phyloP scores from a whole-genome alignment of 2,888 invertebrate genomes.

The Hypolimnas misippus region DNA sequence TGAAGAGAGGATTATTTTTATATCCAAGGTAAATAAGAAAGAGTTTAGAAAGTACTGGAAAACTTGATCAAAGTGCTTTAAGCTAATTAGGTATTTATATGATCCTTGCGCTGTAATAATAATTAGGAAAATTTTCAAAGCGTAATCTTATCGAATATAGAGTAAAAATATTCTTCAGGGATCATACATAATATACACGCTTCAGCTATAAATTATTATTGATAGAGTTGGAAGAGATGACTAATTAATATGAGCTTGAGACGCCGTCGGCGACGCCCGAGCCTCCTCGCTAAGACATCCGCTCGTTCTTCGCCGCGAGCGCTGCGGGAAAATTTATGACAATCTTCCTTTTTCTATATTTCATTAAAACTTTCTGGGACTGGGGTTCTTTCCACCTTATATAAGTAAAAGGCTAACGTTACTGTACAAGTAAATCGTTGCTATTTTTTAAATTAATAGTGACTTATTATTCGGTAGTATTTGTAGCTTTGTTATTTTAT shows the following conservation, averaged over 20 bases:
- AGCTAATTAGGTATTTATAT: conserved; percentile 22
- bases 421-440: no score
- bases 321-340: conserved; percentile 55
- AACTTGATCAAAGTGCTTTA: conserved; percentile 15
- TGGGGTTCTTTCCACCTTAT: conserved; percentile 3
- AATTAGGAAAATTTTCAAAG: background rate
- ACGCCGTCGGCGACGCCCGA: conserved; percentile 25
- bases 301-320: conserved; percentile 46
- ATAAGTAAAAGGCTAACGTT: no score
- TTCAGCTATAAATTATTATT: conserved; percentile 33
- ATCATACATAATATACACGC: conserved; percentile 6
- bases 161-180: background rate
- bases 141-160: background rate
- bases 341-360: conserved; percentile 57
- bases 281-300: conserved; percentile 40
- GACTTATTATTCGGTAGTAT: no score
- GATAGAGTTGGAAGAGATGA: conserved; percentile 40
- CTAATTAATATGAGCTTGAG: conserved; percentile 42
- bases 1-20: conserved; percentile 18
- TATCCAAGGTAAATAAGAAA: conserved; percentile 12
- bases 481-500: no score
- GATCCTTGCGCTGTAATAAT: conserved; percentile 9
- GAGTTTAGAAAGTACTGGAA: conserved; percentile 21
- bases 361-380: conserved; percentile 59
- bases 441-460: no score